Evolutionary conservation across 2,113 vertebrate species (phyloP).

Genomic region (Ranitomeya imitator): DNA sequence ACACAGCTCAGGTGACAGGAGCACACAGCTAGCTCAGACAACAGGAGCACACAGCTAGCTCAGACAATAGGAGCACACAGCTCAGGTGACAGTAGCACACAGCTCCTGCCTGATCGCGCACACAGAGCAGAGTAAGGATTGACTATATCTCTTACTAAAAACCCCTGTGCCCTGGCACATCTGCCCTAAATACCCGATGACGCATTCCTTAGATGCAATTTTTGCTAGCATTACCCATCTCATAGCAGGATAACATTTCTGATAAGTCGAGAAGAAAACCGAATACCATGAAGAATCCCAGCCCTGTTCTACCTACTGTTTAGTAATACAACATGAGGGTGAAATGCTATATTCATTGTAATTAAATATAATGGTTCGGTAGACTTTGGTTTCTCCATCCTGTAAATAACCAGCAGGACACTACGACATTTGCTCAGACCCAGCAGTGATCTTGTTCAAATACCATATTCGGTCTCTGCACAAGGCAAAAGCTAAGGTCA

Average conservation of each 20-base stretch:
- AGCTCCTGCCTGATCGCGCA: too few relatives aligned
- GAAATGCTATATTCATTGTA: neutral
- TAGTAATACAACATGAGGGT: neutral
- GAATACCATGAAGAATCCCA: neutral
- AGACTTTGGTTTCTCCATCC: neutral
- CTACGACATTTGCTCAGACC: constrained; percentile 10
- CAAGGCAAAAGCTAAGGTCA: constrained; percentile 38
- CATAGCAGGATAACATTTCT: neutral
- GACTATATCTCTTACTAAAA: neutral
- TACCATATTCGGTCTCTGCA: constrained; percentile 23
- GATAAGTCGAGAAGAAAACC: neutral
- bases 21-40: too few relatives aligned
- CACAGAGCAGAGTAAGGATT: too few relatives aligned
- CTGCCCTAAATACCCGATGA: neutral
- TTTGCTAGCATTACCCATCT: neutral
- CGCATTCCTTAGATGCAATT: neutral
- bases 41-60: too few relatives aligned
- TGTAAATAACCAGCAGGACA: neutral
- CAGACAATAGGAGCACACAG: too few relatives aligned
- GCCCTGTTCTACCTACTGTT: neutral
- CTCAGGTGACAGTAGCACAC: too few relatives aligned
- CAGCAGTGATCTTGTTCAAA: neutral
- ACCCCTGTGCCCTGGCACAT: neutral
- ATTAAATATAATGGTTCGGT: neutral
- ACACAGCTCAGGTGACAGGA: too few relatives aligned